These are phyloP conservation scores for Zelleria hepariella DNA, from an alignment of 2,888 invertebrate species.

Conservation along the genomic window DNA sequence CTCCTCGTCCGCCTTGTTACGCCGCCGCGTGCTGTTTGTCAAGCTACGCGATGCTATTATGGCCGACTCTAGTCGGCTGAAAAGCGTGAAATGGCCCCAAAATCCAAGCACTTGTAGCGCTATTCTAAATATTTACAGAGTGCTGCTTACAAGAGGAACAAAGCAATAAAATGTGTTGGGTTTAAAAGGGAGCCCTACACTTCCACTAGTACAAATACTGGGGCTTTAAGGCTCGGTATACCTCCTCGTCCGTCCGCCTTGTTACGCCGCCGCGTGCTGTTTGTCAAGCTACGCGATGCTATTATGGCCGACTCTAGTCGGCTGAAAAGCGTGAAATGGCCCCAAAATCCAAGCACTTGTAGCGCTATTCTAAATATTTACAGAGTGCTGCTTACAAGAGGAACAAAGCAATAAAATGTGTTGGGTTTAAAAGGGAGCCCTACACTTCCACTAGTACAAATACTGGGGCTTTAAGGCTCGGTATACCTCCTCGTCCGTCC, in stretches of 20 bases:
- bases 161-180: not conserved
- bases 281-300: conserved; percentile 45
- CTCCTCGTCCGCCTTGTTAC: conserved; percentile 40
- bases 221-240: too few relatives aligned
- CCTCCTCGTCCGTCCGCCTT: conserved; percentile 40
- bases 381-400: not conserved
- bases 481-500: too few relatives aligned
- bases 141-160: not conserved
- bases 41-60: conserved; percentile 39
- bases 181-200: not conserved
- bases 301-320: conserved; percentile 25
- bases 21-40: conserved; percentile 48
- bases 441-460: too few relatives aligned
- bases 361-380: conserved; percentile 2
- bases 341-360: conserved; percentile 19
- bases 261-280: conserved; percentile 44
- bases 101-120: conserved; percentile 17
- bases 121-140: conserved; percentile 1
- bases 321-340: conserved; percentile 15
- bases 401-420: not conserved
- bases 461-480: too few relatives aligned
- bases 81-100: conserved; percentile 17
- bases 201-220: too few relatives aligned
- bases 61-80: conserved; percentile 17
- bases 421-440: not conserved